Evolutionary conservation across 1,140 invertebrate species (phyloP).

Genomic region (Aleiodes sp.): DNA sequence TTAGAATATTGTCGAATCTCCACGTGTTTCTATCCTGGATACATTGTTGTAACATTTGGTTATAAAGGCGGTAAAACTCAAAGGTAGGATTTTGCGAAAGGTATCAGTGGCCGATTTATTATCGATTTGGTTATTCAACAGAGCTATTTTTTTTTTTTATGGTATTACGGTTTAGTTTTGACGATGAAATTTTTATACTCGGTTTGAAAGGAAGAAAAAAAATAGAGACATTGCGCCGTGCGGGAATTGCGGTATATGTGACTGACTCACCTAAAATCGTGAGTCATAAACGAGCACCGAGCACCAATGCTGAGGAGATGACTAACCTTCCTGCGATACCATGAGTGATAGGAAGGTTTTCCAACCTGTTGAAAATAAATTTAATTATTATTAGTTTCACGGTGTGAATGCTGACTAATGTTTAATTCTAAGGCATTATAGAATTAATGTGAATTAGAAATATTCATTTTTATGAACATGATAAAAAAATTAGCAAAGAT

Average conservation of each 20-base stretch:
- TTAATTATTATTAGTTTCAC: neutral
- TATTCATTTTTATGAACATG: no score
- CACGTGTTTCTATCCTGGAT: neutral
- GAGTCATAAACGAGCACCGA: neutral
- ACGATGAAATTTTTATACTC: neutral
- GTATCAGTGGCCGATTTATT: no score
- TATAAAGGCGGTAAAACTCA: neutral
- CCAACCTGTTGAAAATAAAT: slow-evolving; percentile 4
- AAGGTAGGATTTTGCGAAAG: neutral
- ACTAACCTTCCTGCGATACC: neutral
- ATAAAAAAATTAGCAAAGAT: no score
- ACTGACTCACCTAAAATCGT: neutral
- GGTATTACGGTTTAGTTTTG: neutral
- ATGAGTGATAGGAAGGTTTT: neutral
- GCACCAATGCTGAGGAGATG: neutral
- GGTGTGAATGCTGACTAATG: no score
- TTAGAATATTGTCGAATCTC: slow-evolving; percentile 27
- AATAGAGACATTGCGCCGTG: neutral
- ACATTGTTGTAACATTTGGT: neutral
- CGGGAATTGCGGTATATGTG: neutral
- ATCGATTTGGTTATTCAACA: neutral
- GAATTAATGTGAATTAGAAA: no score
- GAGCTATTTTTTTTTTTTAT: neutral
- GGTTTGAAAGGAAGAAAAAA: neutral
- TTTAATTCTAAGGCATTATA: no score